Evolutionary conservation across 2,888 invertebrate species (phyloP), one percentile per base, ranked within the genome.

Genomic region (Lycophotia porphyrea): DNA sequence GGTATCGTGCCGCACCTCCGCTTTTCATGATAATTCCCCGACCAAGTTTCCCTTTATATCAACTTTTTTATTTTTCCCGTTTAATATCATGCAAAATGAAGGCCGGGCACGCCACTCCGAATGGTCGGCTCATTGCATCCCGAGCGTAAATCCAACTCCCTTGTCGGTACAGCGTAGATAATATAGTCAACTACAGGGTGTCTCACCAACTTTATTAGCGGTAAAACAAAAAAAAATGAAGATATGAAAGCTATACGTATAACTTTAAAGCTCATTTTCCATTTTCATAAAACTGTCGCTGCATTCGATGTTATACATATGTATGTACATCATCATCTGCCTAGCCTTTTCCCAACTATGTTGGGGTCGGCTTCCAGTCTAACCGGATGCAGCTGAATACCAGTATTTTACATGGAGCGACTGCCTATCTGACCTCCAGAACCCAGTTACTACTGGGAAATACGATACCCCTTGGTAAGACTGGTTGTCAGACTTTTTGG

Each of bases 61-160:
- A 91, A 91, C 91, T 93, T 93, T 93, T 92, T 91, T 90, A 91
- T 93, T 94, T 92, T 91, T 86, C 88, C 90, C 91, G 90, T 93
- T 94, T 94, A 94, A 94, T 95, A 95, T 93, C 92, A 94, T 94
- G 94, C 94, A 92, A 93, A 95, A 94, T 93, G 92, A 92, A 93
- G 93, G 90, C 90, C 85, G 88, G 89, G 88, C 85, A 89, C 88
- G 91, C 91, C 89, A 91, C 84, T 88, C 88, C 89, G 92, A 93
- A 93, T 93, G 90, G 93, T 89, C 91, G 91, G 89, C 81, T 93
- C 93, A 93, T 93, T 92, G 93, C 93, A 93, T 91, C 87, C 84
- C 89, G 87, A 87, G 90, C 91, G 91, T 93, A 93, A 94, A 92
- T 91, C 89, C 89, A 85, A 84, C 84, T 84, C 87, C 86, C 85